Conservation (phyloP, 2,888 invertebrate species). For the Phasia obesa region DNA sequence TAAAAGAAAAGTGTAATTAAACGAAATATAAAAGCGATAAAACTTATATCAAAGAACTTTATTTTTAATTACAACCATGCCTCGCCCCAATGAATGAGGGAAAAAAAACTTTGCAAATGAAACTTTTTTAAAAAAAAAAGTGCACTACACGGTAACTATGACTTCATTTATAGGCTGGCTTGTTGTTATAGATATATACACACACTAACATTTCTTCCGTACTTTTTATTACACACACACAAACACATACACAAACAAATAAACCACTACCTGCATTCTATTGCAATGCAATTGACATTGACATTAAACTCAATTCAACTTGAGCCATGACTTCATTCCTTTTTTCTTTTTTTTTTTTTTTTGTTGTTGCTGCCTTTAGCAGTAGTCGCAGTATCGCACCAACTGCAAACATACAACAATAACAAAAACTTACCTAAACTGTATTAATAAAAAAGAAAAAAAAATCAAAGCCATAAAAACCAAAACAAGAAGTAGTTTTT, state of each 20-base stretch:
- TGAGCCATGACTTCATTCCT: constrained; percentile 68
- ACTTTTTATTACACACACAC: background rate
- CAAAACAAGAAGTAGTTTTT: constrained; percentile 58
- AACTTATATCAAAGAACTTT: constrained; percentile 57
- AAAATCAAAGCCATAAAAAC: constrained; percentile 57
- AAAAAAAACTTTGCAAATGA: constrained; percentile 7
- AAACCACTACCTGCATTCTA: constrained; percentile 60
- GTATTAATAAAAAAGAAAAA: constrained; percentile 46
- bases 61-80: constrained; percentile 67
- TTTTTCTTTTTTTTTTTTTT: background rate
- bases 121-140: background rate
- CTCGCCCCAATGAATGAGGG: constrained; percentile 53
- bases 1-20: constrained; percentile 2
- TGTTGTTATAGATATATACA: background rate
- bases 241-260: background rate
- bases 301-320: constrained; percentile 73
- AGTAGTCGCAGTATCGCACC: constrained; percentile 26
- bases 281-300: constrained; percentile 69
- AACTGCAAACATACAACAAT: constrained; percentile 17
- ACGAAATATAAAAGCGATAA: constrained; percentile 35
- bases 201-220: constrained; percentile 41
- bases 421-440: constrained; percentile 46
- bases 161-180: constrained; percentile 59
- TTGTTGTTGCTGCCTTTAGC: constrained; percentile 65
- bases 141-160: constrained; percentile 61